Evolutionary conservation across 2,113 vertebrate genomes (phyloP).

Genomic region (Bufo gargarizans): DNA sequence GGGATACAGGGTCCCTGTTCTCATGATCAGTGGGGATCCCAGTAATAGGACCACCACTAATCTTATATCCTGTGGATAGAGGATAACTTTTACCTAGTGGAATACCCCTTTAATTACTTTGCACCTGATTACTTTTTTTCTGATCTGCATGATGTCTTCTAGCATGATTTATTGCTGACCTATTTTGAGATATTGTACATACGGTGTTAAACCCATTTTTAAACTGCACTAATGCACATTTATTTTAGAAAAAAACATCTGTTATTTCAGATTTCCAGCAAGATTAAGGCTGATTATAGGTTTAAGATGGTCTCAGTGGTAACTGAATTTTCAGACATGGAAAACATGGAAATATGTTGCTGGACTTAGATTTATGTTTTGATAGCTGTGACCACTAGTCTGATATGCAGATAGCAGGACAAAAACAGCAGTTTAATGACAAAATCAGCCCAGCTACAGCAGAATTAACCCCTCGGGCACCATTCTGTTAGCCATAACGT

Average conservation of each 20-base stretch:
- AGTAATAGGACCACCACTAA: no score
- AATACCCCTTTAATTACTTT: no score
- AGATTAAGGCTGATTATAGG: constrained; percentile 39
- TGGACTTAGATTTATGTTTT: neutral
- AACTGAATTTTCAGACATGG: constrained; percentile 2
- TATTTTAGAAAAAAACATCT: constrained; percentile 28
- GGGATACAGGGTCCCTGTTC: no score
- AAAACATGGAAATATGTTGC: constrained; percentile 28
- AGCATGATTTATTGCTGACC: neutral
- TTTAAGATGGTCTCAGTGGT: constrained; percentile 12
- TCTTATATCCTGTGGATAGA: no score
- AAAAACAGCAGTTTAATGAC: neutral
- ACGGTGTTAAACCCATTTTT: neutral
- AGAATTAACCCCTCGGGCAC: neutral
- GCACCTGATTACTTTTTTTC: neutral
- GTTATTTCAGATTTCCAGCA: constrained; percentile 31
- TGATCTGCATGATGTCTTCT: neutral
- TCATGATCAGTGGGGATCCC: no score
- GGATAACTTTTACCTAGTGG: no score
- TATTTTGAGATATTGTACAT: neutral
- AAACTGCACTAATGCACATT: constrained; percentile 12
- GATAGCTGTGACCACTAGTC: neutral
- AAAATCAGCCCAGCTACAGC: neutral
- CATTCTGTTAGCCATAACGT: no score
- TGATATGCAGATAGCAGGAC: neutral